Percentiles rank a stretch among this genome's conserved stretches.
Evolutionary conservation across 92 coral and sea anemone species (phyloP).

Genomic region (Epizoanthus rinbou): DNA sequence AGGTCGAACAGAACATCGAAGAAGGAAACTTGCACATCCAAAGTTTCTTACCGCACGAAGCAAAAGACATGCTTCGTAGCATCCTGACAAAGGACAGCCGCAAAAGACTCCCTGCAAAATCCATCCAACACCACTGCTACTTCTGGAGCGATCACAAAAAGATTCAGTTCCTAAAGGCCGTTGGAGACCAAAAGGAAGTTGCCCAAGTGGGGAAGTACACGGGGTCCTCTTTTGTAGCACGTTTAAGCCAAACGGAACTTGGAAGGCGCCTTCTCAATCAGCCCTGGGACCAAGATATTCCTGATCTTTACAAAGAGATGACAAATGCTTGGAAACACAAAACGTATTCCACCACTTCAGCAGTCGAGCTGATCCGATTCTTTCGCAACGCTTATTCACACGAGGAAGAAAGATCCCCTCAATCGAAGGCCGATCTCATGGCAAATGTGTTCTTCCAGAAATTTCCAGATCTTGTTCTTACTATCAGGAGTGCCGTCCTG

Average conservation of each 20-base stretch:
- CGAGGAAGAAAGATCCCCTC: conserved; percentile 50
- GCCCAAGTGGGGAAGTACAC: too few species aligned
- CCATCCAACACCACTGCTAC: conserved; percentile 39
- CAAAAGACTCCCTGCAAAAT: too few species aligned
- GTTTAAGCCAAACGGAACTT: background rate
- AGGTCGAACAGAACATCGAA: too few species aligned
- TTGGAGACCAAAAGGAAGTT: background rate
- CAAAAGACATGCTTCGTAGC: too few species aligned
- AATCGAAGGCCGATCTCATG: conserved; percentile 21
- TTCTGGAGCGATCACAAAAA: conserved; percentile 68
- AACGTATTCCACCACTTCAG: conserved; percentile 41
- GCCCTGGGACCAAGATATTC: too few species aligned
- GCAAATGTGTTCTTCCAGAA: conserved; percentile 27
- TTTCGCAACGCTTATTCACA: conserved; percentile 69
- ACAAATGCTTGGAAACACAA: background rate
- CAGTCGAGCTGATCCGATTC: conserved; percentile 54
- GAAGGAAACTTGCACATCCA: too few species aligned
- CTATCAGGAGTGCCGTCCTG: too few species aligned
- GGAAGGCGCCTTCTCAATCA: conserved; percentile 19
- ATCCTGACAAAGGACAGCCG: too few species aligned
- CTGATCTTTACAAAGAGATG: conserved; percentile 40
- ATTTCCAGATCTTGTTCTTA: too few species aligned
- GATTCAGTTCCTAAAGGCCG: conserved; percentile 48
- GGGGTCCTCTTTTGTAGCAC: too few species aligned
- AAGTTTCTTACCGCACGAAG: too few species aligned